Evolutionary conservation across 2,113 vertebrate species (phyloP).

Genomic region (Aspidoscelis tigris): DNA sequence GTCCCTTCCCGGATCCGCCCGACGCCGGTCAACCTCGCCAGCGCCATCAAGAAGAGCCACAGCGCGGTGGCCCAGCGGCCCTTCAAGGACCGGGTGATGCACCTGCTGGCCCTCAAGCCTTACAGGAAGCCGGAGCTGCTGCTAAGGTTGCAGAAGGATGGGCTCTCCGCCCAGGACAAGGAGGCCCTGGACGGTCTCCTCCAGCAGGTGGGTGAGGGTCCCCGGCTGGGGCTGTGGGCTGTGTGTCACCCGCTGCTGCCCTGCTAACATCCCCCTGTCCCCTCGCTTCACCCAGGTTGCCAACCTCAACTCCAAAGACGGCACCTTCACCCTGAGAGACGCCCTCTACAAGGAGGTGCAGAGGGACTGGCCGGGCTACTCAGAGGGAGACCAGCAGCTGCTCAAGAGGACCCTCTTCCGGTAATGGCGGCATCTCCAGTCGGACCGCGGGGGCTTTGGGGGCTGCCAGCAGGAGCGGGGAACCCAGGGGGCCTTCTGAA

Average conservation of each 20-base stretch:
- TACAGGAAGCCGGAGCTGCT: slow-evolving; percentile 96
- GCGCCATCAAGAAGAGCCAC: slow-evolving; percentile 82
- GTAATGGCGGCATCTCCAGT: slow-evolving; percentile 69
- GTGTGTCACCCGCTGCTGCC: not conserved
- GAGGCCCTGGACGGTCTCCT: slow-evolving; percentile 90
- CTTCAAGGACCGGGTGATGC: slow-evolving; percentile 90
- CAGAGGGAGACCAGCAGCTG: slow-evolving; percentile 93
- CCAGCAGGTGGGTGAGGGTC: slow-evolving; percentile 84
- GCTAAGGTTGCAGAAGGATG: slow-evolving; percentile 93
- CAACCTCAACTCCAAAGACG: slow-evolving; percentile 88
- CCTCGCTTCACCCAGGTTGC: slow-evolving; percentile 81
- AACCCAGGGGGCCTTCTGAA: too few relatives aligned
- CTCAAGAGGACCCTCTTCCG: slow-evolving; percentile 87
- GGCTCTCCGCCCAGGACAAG: slow-evolving; percentile 88
- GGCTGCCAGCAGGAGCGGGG: too few relatives aligned
- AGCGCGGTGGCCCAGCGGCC: slow-evolving; percentile 81
- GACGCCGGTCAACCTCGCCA: slow-evolving; percentile 90
- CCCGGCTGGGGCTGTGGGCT: too few relatives aligned
- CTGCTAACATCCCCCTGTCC: slow-evolving; percentile 8
- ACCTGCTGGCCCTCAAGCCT: slow-evolving; percentile 95
- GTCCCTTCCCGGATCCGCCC: slow-evolving; percentile 88
- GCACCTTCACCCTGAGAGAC: slow-evolving; percentile 92
- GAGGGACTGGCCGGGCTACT: slow-evolving; percentile 97
- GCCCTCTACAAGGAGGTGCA: slow-evolving; percentile 91
- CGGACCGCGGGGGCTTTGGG: not conserved